These are phyloP conservation scores for Sus scrofa DNA, from an alignment of 2,113 vertebrate species.

Conservation along the genomic window DNA sequence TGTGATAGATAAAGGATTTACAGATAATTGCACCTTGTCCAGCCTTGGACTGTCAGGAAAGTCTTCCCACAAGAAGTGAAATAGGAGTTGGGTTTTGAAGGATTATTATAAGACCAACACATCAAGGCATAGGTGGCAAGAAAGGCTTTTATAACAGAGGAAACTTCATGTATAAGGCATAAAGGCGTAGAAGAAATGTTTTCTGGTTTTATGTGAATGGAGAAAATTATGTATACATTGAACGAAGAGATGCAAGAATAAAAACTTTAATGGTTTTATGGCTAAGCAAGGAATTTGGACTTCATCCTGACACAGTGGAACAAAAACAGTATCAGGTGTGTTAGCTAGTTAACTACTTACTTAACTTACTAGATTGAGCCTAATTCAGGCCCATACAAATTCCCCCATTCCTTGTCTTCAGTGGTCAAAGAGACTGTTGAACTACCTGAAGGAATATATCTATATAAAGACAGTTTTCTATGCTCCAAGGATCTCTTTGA, in stretches of 20 bases:
- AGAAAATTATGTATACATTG: not conserved
- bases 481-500: not conserved
- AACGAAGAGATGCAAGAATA: not conserved
- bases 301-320: not conserved
- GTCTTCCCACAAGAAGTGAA: not conserved
- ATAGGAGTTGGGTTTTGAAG: not conserved
- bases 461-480: not conserved
- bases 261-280: not conserved
- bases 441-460: conserved; percentile 29
- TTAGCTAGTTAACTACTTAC: not conserved
- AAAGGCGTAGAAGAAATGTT: not conserved
- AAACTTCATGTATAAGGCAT: not conserved
- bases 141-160: not conserved
- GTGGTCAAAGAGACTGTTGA: not conserved
- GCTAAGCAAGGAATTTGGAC: not conserved
- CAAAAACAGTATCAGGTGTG: not conserved
- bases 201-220: not conserved
- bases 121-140: not conserved
- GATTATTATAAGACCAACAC: not conserved
- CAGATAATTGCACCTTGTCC: not conserved
- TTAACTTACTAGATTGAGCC: not conserved
- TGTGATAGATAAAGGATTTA: not conserved
- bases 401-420: not conserved
- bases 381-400: not conserved
- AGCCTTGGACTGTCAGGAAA: not conserved